Percentiles rank a stretch among this genome's conserved stretches.
These are phyloP conservation scores for Myripristis jacobus DNA, from an alignment of 2,797 vertebrate genomes.

Conservation along the genomic window DNA sequence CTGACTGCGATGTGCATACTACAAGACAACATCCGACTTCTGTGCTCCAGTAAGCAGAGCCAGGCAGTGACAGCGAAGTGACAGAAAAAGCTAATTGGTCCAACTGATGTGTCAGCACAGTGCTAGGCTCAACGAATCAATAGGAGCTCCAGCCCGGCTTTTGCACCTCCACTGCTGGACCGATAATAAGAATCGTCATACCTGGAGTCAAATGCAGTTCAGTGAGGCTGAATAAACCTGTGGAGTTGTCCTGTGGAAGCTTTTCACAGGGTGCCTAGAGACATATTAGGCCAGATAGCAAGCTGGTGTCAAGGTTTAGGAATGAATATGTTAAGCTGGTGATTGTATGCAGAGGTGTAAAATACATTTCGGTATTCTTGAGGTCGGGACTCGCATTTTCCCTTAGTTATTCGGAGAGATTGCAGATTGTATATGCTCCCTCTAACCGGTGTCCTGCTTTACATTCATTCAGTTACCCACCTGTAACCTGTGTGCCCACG, in stretches of 20 bases:
- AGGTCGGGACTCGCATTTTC: constrained; percentile 16
- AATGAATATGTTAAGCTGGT: constrained; percentile 18
- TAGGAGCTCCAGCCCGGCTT: constrained; percentile 49
- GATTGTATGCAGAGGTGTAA: constrained; percentile 12
- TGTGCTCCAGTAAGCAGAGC: constrained; percentile 43
- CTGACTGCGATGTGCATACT: constrained; percentile 20
- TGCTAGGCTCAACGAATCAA: constrained; percentile 51
- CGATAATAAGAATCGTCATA: constrained; percentile 49
- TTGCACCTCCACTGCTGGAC: constrained; percentile 60
- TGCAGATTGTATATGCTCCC: neutral
- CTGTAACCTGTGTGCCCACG: constrained; percentile 6
- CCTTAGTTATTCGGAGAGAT: constrained; percentile 2
- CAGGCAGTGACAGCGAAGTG: constrained; percentile 57
- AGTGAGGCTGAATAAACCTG: constrained; percentile 39
- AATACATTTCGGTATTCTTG: constrained; percentile 16
- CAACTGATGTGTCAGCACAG: constrained; percentile 62
- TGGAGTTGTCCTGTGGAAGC: constrained; percentile 31
- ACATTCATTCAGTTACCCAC: constrained; percentile 18
- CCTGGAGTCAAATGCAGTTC: constrained; percentile 44
- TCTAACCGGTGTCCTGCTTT: constrained; percentile 13
- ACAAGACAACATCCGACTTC: constrained; percentile 25
- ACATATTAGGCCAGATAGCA: constrained; percentile 19
- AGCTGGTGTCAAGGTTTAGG: constrained; percentile 5
- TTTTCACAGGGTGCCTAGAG: constrained; percentile 28
- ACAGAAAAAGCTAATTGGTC: constrained; percentile 70